Evolutionary conservation across 2,888 invertebrate species (phyloP).

Genomic region (Habroteleia sp.): DNA sequence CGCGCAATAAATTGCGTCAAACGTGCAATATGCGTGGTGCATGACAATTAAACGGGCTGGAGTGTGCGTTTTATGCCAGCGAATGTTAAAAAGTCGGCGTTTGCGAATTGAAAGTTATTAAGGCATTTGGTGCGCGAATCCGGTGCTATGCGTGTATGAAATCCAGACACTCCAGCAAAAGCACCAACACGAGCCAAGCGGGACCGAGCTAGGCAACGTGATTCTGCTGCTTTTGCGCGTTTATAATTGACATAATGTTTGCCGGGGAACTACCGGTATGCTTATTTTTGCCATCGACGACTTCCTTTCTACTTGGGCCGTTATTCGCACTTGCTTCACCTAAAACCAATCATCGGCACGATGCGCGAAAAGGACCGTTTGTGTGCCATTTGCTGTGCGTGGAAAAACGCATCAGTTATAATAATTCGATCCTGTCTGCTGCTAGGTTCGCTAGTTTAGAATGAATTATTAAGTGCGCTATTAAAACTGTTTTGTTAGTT

Average conservation of each 20-base stretch:
- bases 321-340: constrained; percentile 66
- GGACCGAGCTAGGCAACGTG: constrained; percentile 74
- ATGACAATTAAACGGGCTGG: constrained; percentile 27
- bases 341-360: constrained; percentile 63
- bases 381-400: constrained; percentile 54
- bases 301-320: constrained; percentile 69
- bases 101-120: too few species aligned
- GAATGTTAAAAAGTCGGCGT: too few species aligned
- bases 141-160: too few species aligned
- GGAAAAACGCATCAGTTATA: constrained; percentile 58
- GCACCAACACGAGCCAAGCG: constrained; percentile 66
- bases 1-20: constrained; percentile 31
- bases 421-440: constrained; percentile 51
- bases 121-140: too few species aligned
- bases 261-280: constrained; percentile 72
- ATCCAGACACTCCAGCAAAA: too few species aligned
- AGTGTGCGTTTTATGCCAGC: too few species aligned
- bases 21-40: constrained; percentile 33
- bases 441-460: constrained; percentile 36
- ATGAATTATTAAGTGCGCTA: constrained; percentile 12
- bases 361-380: constrained; percentile 57
- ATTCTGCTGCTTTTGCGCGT: constrained; percentile 77
- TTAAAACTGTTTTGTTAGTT: constrained; percentile 18
- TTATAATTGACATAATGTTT: constrained; percentile 79
- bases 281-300: constrained; percentile 74